Percentiles rank a stretch among this genome's conserved stretches.
Conservation (phyloP, 2,113 vertebrate species). For the Calyptommatus sinebrachiatus region DNA sequence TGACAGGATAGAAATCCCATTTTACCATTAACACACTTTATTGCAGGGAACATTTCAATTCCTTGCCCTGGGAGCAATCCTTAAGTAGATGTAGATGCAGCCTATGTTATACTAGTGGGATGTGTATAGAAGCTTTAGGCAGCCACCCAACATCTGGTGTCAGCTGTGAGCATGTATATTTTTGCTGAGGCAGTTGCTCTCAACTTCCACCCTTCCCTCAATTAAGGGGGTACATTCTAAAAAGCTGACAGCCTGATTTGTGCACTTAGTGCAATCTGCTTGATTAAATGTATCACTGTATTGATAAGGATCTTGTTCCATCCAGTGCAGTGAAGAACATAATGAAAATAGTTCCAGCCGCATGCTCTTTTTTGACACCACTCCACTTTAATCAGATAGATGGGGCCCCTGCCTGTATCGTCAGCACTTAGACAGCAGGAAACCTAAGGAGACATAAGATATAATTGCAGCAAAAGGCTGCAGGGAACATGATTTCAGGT, state of each 20-base stretch:
- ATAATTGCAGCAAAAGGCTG: not conserved
- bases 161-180: too few relatives aligned
- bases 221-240: not conserved
- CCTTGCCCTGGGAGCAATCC: too few relatives aligned
- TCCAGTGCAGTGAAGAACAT: not conserved
- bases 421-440: constrained; percentile 1
- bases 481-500: not conserved
- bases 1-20: too few relatives aligned
- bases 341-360: not conserved
- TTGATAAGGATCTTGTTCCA: not conserved
- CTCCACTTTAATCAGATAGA: not conserved
- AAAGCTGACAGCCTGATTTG: not conserved
- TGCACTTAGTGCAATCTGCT: not conserved
- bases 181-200: too few relatives aligned
- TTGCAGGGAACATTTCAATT: too few relatives aligned
- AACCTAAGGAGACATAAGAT: not conserved
- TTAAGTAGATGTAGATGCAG: too few relatives aligned
- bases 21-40: too few relatives aligned
- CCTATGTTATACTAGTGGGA: too few relatives aligned
- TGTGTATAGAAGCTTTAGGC: too few relatives aligned
- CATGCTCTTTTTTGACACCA: not conserved
- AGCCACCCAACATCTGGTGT: too few relatives aligned
- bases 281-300: not conserved
- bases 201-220: too few relatives aligned
- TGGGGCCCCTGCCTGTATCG: not conserved